Conservation (phyloP, 2,113 vertebrate genomes). For the Hippolais icterina region DNA sequence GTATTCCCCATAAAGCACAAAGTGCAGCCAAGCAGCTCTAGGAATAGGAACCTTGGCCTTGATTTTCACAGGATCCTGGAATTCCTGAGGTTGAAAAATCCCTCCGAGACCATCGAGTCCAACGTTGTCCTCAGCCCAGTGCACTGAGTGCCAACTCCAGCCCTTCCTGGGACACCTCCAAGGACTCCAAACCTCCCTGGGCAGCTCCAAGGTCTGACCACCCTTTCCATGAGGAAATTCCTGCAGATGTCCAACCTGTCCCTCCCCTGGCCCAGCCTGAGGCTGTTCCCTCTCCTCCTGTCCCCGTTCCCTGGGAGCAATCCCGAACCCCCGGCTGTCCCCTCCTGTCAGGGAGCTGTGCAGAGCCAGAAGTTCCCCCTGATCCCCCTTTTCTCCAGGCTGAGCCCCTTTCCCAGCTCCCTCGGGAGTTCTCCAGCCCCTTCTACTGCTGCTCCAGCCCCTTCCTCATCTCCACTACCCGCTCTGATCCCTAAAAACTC, state of each 20-base stretch:
- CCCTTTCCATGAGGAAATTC: neutral
- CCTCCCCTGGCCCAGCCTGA: neutral
- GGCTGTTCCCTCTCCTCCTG: neutral
- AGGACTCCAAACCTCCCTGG: neutral
- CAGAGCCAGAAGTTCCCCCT: rapidly evolving
- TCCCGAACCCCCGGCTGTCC: rapidly evolving
- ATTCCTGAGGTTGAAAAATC: neutral
- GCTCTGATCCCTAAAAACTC: neutral
- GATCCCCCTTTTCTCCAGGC: neutral
- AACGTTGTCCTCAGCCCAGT: too few relatives aligned
- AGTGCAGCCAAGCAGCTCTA: neutral
- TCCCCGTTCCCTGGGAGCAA: neutral
- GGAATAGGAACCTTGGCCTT: rapidly evolving
- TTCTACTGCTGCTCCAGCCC: neutral
- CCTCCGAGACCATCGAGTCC: rapidly evolving
- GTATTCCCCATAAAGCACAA: neutral
- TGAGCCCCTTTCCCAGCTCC: neutral
- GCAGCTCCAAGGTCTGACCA: rapidly evolving
- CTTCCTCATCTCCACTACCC: neutral
- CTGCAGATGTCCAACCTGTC: rapidly evolving
- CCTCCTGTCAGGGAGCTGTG: neutral
- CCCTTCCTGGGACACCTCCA: rapidly evolving
- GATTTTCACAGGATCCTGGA: neutral
- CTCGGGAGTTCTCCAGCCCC: neutral
- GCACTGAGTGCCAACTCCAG: rapidly evolving